Evolutionary conservation across 1,140 invertebrate genomes (phyloP), one percentile per base, ranked within the genome.

Genomic region (Sweltsa coloradensis): DNA sequence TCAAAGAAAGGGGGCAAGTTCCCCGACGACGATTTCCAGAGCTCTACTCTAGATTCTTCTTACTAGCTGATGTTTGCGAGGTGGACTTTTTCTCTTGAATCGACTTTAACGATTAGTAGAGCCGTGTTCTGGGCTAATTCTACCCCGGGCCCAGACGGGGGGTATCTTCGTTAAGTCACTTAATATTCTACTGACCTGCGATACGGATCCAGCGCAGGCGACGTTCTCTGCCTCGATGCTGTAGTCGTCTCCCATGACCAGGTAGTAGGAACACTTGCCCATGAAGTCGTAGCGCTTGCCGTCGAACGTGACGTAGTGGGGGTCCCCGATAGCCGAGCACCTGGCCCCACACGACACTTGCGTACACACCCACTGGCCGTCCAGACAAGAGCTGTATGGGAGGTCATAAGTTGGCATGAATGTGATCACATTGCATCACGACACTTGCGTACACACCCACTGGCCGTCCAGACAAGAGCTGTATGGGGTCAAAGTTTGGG

Each of bases 231-330:
- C 80, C 57, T 87, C 81, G 19, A 93, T 72, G 0, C 76, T 78
- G 52, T 83, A 74, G 53, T 83, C 75, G 0, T 69, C 56, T 0
- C 69, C 69, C 53, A 82, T 78, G 1, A 91, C 65, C 34, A 94
- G 60, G 57, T 85, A 83, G 59, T 93, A 93, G 0, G 79, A 78
- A 64, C 90, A 94, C 50, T 82, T 79, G 7, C 89, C 89, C 83
- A 90, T 89, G 60, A 91, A 93, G 62, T 91, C 80, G 60, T 77
- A 93, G 6, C 73, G 72, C 46, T 75, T 77, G 0, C 88, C 88
- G 64, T 93, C 90, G 59, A 93, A 94, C 0, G 89, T 94, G 19
- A 75, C 75, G 63, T 91, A 94, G 66, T 94, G 90, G 3, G 89
- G 89, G 68, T 92, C 89, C 0, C 89, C 89, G 16, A 88, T 71